A percentile compares a stretch with the other conserved stretches of the same genome.
These are phyloP conservation scores for Sparus aurata DNA, from an alignment of 2,797 vertebrate species.

Conservation along the genomic window DNA sequence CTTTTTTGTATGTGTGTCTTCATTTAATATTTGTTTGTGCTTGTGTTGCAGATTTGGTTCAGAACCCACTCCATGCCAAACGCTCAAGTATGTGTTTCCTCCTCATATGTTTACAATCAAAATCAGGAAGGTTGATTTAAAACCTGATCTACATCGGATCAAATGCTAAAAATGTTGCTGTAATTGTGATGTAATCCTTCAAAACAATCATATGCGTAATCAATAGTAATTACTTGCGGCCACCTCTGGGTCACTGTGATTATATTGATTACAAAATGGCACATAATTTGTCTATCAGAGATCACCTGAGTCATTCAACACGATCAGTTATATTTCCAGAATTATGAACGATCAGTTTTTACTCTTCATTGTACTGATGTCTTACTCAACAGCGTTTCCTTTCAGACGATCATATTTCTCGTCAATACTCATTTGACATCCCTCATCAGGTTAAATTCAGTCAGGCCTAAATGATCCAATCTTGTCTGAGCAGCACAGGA, in stretches of 20 bases:
- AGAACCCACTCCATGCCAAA: slow-evolving; percentile 58
- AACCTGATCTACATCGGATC: slow-evolving; percentile 37
- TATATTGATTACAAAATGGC: slow-evolving; percentile 13
- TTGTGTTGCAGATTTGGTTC: slow-evolving; percentile 78
- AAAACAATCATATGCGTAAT: slow-evolving; percentile 21
- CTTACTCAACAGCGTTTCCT: slow-evolving; percentile 3
- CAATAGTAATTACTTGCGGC: slow-evolving; percentile 26
- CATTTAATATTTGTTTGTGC: slow-evolving; percentile 56
- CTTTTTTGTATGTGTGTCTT: slow-evolving; percentile 42
- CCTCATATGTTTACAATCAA: slow-evolving; percentile 27
- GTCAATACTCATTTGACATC: not conserved
- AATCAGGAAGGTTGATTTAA: slow-evolving; percentile 4
- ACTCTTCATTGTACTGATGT: not conserved
- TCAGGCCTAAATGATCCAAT: slow-evolving; percentile 34
- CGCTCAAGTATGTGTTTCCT: slow-evolving; percentile 73
- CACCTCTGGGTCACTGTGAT: slow-evolving; percentile 3
- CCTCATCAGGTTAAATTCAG: slow-evolving; percentile 22
- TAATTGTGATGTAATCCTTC: slow-evolving; percentile 3
- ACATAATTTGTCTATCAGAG: not conserved
- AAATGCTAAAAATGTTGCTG: not conserved
- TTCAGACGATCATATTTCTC: not conserved
- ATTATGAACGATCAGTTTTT: not conserved
- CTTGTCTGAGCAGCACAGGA: slow-evolving; percentile 43
- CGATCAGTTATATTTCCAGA: not conserved
- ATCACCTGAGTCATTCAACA: not conserved